These are phyloP conservation scores for Acanthaster planci DNA, from an alignment of 35 echinoderm and acorn worm species.

Conservation along the genomic window DNA sequence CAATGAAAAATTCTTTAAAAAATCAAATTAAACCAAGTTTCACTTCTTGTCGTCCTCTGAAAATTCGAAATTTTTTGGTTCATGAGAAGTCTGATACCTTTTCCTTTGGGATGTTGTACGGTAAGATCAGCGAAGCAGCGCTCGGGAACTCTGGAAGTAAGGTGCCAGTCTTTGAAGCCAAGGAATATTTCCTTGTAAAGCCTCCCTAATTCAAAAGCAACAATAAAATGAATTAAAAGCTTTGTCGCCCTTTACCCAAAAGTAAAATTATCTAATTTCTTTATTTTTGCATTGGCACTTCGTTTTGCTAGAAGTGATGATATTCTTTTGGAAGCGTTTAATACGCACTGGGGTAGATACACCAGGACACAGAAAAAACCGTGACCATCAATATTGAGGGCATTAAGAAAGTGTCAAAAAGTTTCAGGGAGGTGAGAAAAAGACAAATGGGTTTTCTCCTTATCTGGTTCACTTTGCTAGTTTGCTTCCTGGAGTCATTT, in stretches of 20 bases:
- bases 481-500: conserved; percentile 15
- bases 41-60: no score
- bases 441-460: background rate
- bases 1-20: no score
- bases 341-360: no score
- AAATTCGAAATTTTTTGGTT: no score
- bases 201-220: conserved; percentile 62
- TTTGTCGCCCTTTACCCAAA: no score
- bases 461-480: background rate
- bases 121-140: conserved; percentile 76
- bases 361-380: no score
- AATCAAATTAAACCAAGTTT: no score
- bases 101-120: conserved; percentile 67
- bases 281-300: no score
- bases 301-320: no score
- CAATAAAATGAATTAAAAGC: background rate
- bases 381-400: no score
- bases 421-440: conserved; percentile 3
- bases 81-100: conserved; percentile 60
- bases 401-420: background rate
- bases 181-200: conserved; percentile 92
- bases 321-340: no score
- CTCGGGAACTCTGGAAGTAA: conserved; percentile 90
- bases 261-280: no score
- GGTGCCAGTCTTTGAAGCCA: conserved; percentile 94